These are phyloP conservation scores for Zaprionus davidi DNA, from an alignment of 1,140 invertebrate genomes.

Conservation along the genomic window DNA sequence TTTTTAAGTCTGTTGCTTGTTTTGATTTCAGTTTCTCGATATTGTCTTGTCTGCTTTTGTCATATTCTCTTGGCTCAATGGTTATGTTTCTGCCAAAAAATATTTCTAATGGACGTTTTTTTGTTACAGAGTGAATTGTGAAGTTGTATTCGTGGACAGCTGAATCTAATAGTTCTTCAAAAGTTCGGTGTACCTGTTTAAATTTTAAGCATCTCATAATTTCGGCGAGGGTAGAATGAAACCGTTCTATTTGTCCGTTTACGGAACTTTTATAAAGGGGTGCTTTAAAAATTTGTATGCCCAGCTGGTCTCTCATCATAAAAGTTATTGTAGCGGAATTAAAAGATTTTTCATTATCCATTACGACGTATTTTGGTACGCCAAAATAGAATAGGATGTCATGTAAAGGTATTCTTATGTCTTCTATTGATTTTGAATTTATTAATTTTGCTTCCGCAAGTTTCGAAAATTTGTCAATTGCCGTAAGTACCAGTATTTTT, in stretches of 20 bases:
- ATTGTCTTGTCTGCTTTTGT: conserved; percentile 22
- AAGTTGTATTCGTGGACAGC: no score
- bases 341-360: conserved; percentile 42
- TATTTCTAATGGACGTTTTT: conserved; percentile 30
- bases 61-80: conserved; percentile 20
- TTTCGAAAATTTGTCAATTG: no score
- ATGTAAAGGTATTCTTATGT: not conserved
- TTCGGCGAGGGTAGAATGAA: conserved; percentile 24
- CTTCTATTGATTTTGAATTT: not conserved
- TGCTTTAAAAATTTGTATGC: conserved; percentile 24
- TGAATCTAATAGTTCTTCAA: no score
- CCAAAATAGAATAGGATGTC: conserved; percentile 35
- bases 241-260: conserved; percentile 40
- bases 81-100: conserved; percentile 27
- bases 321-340: conserved; percentile 22
- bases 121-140: conserved; percentile 36
- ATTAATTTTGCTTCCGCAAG: not conserved
- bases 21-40: conserved; percentile 25
- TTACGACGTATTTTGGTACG: conserved; percentile 36
- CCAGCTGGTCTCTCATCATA: conserved; percentile 29
- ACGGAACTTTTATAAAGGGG: conserved; percentile 14
- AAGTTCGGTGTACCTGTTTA: conserved; percentile 2
- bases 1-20: conserved; percentile 17
- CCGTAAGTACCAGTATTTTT: not conserved
- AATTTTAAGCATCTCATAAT: conserved; percentile 20